Conservation (phyloP, 1,140 invertebrate species). For the Whitmania pigra region DNA sequence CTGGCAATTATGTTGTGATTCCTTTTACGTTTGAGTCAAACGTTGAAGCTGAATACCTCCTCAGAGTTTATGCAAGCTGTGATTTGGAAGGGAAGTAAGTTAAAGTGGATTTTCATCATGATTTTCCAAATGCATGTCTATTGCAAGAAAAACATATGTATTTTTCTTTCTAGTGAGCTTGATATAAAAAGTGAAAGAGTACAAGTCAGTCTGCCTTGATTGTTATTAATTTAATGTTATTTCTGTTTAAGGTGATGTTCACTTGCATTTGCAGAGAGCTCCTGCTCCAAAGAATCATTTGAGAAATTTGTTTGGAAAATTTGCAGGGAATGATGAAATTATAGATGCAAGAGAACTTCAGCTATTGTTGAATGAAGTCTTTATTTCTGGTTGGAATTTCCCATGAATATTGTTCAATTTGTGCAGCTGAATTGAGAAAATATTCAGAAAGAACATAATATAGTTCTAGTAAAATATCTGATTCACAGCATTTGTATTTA, state of each 20-base stretch:
- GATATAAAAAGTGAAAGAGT: conserved; percentile 6
- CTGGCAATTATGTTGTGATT: conserved; percentile 52
- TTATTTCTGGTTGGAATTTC: conserved; percentile 1
- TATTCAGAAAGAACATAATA: neutral
- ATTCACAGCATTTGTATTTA: neutral
- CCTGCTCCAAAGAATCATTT: conserved; percentile 3
- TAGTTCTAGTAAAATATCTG: neutral
- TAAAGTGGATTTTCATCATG: neutral
- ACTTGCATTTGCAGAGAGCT: conserved; percentile 1
- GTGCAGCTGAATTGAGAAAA: neutral
- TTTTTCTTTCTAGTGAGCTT: too few relatives aligned
- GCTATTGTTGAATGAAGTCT: conserved; percentile 20
- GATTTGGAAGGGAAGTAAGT: conserved; percentile 11
- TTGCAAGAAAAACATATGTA: too few relatives aligned
- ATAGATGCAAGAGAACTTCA: conserved; percentile 24
- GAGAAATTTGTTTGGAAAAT: conserved; percentile 18
- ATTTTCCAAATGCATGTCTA: neutral
- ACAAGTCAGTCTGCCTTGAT: neutral
- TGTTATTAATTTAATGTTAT: neutral
- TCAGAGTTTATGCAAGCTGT: conserved; percentile 49
- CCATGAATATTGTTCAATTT: neutral
- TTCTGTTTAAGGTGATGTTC: neutral
- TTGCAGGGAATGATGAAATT: conserved; percentile 22
- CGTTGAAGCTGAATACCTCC: conserved; percentile 48
- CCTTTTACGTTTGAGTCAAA: conserved; percentile 53